A percentile compares a stretch with the other conserved stretches of the same genome.
Evolutionary conservation across 2,113 vertebrate species (phyloP).

Genomic region (Mohoua ochrocephala): DNA sequence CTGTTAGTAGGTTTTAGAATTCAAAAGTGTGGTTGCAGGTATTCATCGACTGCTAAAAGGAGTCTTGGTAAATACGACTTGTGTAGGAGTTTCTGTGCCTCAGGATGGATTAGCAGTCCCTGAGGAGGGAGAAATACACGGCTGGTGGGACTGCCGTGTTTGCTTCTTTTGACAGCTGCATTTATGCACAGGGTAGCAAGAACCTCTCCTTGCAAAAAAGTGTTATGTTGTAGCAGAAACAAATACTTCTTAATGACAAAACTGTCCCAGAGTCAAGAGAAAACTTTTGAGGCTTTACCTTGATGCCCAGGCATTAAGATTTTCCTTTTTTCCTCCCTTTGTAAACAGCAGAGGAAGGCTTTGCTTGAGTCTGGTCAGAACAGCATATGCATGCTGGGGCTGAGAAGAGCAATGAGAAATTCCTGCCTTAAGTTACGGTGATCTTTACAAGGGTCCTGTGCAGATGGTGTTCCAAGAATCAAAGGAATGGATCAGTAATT

Average conservation of each 20-base stretch:
- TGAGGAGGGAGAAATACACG: background rate
- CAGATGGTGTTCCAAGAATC: background rate
- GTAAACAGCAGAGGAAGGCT: background rate
- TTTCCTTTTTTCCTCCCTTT: background rate
- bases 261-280: background rate
- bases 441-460: background rate
- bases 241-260: background rate
- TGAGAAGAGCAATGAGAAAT: background rate
- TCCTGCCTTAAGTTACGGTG: background rate
- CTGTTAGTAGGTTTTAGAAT: background rate
- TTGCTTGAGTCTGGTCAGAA: background rate
- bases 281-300: background rate
- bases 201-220: background rate
- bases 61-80: background rate
- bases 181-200: background rate
- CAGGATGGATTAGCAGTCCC: background rate
- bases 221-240: background rate
- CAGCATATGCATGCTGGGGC: fast-evolving
- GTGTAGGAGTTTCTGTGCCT: background rate
- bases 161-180: background rate
- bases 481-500: background rate
- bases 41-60: background rate
- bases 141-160: background rate
- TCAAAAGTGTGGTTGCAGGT: background rate
- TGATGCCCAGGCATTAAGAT: background rate